phyloP scores from a whole-genome alignment of 2,888 invertebrate genomes.

The Hedychridium roseum region DNA sequence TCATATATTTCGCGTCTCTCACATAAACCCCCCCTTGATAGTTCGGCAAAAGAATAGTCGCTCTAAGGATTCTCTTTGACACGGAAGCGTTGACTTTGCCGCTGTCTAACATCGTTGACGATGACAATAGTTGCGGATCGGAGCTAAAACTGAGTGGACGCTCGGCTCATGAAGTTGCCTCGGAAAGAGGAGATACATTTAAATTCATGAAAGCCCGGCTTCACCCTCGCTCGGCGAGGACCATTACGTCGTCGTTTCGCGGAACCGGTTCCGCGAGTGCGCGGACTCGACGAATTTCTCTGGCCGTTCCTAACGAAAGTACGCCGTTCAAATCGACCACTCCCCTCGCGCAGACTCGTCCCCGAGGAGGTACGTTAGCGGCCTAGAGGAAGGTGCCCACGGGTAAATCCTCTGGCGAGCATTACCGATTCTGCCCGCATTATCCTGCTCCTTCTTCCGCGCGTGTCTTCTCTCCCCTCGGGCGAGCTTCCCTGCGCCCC shows the following conservation, averaged over 20 bases:
- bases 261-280: conserved; percentile 41
- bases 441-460: conserved; percentile 33
- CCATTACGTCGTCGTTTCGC: conserved; percentile 47
- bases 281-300: conserved; percentile 32
- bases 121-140: too few relatives aligned
- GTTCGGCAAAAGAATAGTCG: too few relatives aligned
- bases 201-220: conserved; percentile 42
- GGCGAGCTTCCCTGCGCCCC: conserved; percentile 15
- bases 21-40: too few relatives aligned
- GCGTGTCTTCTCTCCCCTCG: not conserved
- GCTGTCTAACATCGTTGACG: too few relatives aligned
- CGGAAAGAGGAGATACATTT: conserved; percentile 27
- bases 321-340: conserved; percentile 32
- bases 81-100: too few relatives aligned
- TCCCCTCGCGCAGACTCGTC: conserved; percentile 23
- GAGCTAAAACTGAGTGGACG: too few relatives aligned
- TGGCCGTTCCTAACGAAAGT: conserved; percentile 36
- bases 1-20: too few relatives aligned
- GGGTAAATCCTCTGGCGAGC: conserved; percentile 51
- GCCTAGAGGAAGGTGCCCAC: conserved; percentile 12
- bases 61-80: too few relatives aligned
- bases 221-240: conserved; percentile 31
- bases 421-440: conserved; percentile 57
- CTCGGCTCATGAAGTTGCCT: not conserved
- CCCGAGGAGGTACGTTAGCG: conserved; percentile 18